Conservation (phyloP, 2,888 invertebrate species). For the Andrena bicolor region DNA sequence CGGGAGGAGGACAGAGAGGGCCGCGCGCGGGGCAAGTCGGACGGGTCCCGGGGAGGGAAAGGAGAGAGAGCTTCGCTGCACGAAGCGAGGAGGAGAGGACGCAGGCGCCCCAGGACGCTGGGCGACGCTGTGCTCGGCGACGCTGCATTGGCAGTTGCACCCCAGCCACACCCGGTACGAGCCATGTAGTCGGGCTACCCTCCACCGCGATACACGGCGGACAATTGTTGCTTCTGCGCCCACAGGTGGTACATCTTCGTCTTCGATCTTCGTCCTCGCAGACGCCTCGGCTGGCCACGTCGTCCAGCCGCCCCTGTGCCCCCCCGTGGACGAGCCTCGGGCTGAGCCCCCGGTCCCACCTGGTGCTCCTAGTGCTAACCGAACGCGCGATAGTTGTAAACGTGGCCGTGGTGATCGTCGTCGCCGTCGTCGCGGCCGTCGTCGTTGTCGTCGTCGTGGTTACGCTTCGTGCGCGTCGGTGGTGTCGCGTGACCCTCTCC, state of each 20-base stretch:
- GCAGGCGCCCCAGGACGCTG: slow-evolving; percentile 77
- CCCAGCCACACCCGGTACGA: slow-evolving; percentile 85
- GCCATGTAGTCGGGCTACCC: slow-evolving; percentile 85
- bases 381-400: neutral
- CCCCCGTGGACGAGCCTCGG: slow-evolving; percentile 16
- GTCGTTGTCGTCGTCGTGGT: slow-evolving; percentile 63
- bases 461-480: slow-evolving; percentile 39
- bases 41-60: slow-evolving; percentile 41
- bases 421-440: neutral
- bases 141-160: slow-evolving; percentile 80
- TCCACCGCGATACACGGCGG: slow-evolving; percentile 84
- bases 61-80: slow-evolving; percentile 68
- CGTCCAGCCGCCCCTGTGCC: slow-evolving; percentile 29
- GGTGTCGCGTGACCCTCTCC: slow-evolving; percentile 1
- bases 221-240: slow-evolving; percentile 85
- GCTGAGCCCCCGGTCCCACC: slow-evolving; percentile 16
- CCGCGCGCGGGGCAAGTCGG: slow-evolving; percentile 25
- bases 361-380: slow-evolving; percentile 9
- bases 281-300: slow-evolving; percentile 46
- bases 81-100: slow-evolving; percentile 71
- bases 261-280: slow-evolving; percentile 70
- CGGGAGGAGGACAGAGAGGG: slow-evolving; percentile 22
- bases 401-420: neutral
- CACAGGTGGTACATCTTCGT: slow-evolving; percentile 84
- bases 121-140: slow-evolving; percentile 73